Evolutionary conservation across 2,113 vertebrate species (phyloP).

Genomic region (Chloroceryle aenea): DNA sequence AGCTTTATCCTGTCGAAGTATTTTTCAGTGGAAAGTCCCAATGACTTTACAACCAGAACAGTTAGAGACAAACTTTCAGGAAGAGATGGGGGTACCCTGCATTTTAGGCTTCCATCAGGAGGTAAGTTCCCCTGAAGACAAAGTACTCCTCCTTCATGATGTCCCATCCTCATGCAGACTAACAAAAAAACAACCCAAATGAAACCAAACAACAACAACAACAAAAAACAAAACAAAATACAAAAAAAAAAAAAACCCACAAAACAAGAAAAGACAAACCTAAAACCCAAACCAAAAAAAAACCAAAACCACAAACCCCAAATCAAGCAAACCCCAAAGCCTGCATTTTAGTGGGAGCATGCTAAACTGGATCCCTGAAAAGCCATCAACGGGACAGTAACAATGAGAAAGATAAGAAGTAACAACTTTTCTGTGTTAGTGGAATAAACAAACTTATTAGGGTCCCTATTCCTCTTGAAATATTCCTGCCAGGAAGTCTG

Average conservation of each 20-base stretch:
- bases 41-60: background rate
- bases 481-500: background rate
- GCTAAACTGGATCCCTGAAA: accelerated
- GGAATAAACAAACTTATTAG: background rate
- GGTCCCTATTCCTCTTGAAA: background rate
- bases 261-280: too few relatives aligned
- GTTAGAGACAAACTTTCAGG: background rate
- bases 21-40: background rate
- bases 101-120: background rate
- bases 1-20: background rate
- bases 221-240: background rate
- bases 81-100: background rate
- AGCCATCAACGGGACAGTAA: background rate
- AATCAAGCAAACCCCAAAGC: background rate
- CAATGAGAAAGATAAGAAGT: background rate
- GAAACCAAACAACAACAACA: background rate
- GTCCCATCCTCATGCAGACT: background rate
- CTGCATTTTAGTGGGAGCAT: background rate
- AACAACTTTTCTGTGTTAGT: background rate
- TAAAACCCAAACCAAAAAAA: background rate
- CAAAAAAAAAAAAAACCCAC: too few relatives aligned
- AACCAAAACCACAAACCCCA: too few relatives aligned
- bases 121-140: background rate
- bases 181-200: background rate
- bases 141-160: background rate